Conservation (phyloP, 2,888 invertebrate genomes). For the Synergus laeviventris region DNA sequence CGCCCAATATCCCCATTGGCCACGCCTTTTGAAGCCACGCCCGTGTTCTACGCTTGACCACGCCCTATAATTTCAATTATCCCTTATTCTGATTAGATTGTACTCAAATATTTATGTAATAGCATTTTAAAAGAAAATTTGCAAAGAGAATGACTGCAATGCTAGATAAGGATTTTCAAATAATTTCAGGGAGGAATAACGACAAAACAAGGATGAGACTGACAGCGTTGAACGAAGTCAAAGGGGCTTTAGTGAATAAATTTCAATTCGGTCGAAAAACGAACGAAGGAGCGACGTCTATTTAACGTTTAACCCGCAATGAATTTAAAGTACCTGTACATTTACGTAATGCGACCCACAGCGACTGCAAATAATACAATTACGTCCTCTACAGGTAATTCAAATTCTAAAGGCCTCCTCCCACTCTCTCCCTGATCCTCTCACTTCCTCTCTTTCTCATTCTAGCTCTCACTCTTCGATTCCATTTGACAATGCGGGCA, state of each 20-base stretch:
- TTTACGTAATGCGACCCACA: slow-evolving; percentile 62
- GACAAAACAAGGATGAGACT: slow-evolving; percentile 13
- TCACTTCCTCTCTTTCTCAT: slow-evolving; percentile 12
- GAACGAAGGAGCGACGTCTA: slow-evolving; percentile 48
- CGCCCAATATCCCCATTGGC: no score
- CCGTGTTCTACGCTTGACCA: no score
- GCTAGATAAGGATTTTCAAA: neutral
- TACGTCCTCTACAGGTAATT: slow-evolving; percentile 63
- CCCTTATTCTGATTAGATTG: neutral
- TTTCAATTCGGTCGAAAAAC: slow-evolving; percentile 60
- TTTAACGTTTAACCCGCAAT: slow-evolving; percentile 58
- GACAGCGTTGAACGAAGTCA: slow-evolving; percentile 50
- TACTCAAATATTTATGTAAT: neutral
- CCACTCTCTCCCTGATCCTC: neutral
- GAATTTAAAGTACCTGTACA: slow-evolving; percentile 62
- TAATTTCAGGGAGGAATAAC: neutral
- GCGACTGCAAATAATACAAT: slow-evolving; percentile 67
- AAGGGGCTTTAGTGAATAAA: slow-evolving; percentile 57
- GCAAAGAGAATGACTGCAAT: neutral
- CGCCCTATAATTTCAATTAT: no score
- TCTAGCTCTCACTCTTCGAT: slow-evolving; percentile 6
- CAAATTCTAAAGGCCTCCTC: slow-evolving; percentile 58
- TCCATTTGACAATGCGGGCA: slow-evolving; percentile 27
- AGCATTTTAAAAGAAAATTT: neutral
- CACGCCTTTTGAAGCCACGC: no score